Percentiles rank a stretch among this genome's conserved stretches.
Evolutionary conservation across 2,888 invertebrate genomes (phyloP).

Genomic region (Bedellia somnulentella): DNA sequence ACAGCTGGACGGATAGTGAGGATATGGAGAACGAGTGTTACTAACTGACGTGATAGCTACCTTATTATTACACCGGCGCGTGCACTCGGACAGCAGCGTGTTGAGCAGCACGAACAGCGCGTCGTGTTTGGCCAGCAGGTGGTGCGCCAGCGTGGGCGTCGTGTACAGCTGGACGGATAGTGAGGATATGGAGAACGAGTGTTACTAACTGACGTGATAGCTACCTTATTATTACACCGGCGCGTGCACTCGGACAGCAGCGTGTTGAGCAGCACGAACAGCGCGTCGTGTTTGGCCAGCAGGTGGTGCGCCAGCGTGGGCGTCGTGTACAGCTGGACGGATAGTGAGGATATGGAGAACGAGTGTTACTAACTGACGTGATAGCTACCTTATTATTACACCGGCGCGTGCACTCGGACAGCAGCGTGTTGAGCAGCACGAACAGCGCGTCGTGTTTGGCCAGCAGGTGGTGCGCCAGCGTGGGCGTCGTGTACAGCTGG

Average conservation of each 20-base stretch:
- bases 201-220: no score
- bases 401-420: constrained; percentile 80
- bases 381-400: constrained; percentile 70
- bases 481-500: constrained; percentile 95
- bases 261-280: constrained; percentile 87
- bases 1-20: constrained; percentile 93
- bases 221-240: constrained; percentile 69
- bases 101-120: constrained; percentile 88
- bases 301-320: constrained; percentile 89
- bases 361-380: no score
- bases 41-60: no score
- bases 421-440: constrained; percentile 85
- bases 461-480: constrained; percentile 87
- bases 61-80: constrained; percentile 70
- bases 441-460: constrained; percentile 89
- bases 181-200: constrained; percentile 90
- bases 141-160: constrained; percentile 89
- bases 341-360: constrained; percentile 89
- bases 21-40: constrained; percentile 93
- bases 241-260: constrained; percentile 86
- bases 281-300: constrained; percentile 86
- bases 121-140: constrained; percentile 87
- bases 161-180: constrained; percentile 96
- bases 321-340: constrained; percentile 96
- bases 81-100: constrained; percentile 87